phyloP scores from a whole-genome alignment of 2,797 vertebrate species.

The Crenuchus spilurus region DNA sequence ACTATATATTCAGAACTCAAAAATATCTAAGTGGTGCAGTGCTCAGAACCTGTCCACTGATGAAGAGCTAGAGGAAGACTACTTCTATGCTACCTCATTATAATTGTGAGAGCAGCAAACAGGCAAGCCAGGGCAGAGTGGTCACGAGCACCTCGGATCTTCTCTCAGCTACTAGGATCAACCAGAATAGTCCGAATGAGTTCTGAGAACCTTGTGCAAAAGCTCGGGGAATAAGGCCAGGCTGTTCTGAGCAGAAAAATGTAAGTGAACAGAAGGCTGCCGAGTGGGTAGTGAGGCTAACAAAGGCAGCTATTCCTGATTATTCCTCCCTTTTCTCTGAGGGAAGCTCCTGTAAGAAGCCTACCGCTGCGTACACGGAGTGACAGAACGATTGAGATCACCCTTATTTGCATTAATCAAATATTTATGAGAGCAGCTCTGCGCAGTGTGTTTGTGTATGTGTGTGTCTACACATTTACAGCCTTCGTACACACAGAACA shows the following conservation, averaged over 20 bases:
- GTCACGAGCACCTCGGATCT: not conserved
- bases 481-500: not conserved
- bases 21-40: too few species aligned
- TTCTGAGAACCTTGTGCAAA: conserved; percentile 1
- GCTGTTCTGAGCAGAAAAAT: not conserved
- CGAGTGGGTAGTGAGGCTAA: not conserved
- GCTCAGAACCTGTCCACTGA: too few species aligned
- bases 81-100: not conserved
- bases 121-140: not conserved
- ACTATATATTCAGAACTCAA: too few species aligned
- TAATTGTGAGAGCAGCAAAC: not conserved
- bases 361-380: conserved; percentile 8
- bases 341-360: not conserved
- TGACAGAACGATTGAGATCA: conserved; percentile 37
- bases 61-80: too few species aligned
- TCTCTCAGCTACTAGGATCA: not conserved
- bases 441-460: conserved; percentile 20
- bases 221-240: not conserved
- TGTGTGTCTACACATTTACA: not conserved
- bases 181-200: not conserved
- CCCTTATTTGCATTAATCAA: conserved; percentile 47
- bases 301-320: not conserved
- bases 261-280: not conserved
- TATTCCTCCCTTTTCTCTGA: conserved; percentile 9
- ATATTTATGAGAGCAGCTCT: conserved; percentile 39